These are phyloP conservation scores for Nomada fucata DNA, from an alignment of 2,888 invertebrate genomes.

Conservation along the genomic window DNA sequence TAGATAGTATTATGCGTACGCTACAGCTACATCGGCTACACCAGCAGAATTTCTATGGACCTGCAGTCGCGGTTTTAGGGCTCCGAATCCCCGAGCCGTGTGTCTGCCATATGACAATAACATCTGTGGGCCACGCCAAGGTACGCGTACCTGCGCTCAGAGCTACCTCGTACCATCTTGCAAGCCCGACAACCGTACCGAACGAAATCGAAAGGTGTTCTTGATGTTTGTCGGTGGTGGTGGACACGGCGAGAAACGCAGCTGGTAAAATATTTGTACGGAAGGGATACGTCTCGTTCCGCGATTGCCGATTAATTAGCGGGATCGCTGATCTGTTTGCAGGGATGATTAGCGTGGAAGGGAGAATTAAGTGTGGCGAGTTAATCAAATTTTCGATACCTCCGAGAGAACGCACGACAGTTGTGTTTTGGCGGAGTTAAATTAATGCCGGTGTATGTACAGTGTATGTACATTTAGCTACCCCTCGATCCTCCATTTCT, in stretches of 20 bases:
- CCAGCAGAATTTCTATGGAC: constrained; percentile 61
- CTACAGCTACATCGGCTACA: constrained; percentile 2
- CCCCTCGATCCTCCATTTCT: too few species aligned
- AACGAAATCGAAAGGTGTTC: constrained; percentile 71
- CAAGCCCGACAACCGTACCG: constrained; percentile 70
- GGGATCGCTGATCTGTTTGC: constrained; percentile 8
- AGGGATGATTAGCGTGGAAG: background rate
- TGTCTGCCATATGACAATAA: constrained; percentile 82
- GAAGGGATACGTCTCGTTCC: constrained; percentile 38
- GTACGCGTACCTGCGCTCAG: constrained; percentile 65
- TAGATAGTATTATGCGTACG: constrained; percentile 54
- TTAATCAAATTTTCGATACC: too few species aligned
- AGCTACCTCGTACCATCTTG: constrained; percentile 72
- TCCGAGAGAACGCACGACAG: too few species aligned
- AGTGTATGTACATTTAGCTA: too few species aligned
- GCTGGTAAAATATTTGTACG: constrained; percentile 71
- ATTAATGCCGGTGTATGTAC: too few species aligned
- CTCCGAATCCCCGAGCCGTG: constrained; percentile 64
- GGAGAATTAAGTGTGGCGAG: background rate
- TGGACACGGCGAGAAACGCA: constrained; percentile 61
- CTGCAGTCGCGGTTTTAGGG: constrained; percentile 71
- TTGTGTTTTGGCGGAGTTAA: too few species aligned
- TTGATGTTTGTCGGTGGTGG: constrained; percentile 12
- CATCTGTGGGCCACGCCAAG: constrained; percentile 79
- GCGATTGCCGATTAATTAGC: constrained; percentile 43